Conservation (phyloP, 2,888 invertebrate species). For the Phrixothrix hirtus region DNA sequence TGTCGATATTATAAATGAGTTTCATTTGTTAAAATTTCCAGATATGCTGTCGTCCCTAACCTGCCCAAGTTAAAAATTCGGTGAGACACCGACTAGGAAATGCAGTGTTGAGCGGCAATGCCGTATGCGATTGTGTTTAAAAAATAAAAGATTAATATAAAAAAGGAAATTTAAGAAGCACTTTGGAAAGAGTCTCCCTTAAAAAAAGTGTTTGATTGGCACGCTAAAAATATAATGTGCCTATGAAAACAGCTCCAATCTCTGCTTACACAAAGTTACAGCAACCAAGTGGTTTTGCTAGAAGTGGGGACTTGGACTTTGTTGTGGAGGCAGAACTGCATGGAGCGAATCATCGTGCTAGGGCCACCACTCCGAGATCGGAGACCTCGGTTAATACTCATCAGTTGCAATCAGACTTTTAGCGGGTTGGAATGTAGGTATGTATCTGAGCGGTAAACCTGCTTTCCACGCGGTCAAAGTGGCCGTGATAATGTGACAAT, state of each 20-base stretch:
- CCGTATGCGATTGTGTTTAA: no score
- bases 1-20: no score
- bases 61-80: no score
- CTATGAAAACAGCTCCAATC: constrained; percentile 21
- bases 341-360: constrained; percentile 50
- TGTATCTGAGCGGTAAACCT: constrained; percentile 14
- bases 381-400: constrained; percentile 38
- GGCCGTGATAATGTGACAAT: constrained; percentile 43
- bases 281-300: constrained; percentile 17
- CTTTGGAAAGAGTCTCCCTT: no score
- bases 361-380: constrained; percentile 48
- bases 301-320: constrained; percentile 45
- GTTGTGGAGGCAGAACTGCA: constrained; percentile 50
- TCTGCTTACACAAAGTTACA: not conserved
- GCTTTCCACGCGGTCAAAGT: constrained; percentile 23
- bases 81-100: no score
- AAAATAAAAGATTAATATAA: no score
- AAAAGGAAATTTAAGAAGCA: no score
- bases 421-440: constrained; percentile 34
- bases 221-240: constrained; percentile 1
- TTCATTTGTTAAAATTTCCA: no score
- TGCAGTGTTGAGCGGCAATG: no score
- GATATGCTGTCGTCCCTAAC: no score
- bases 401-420: constrained; percentile 44
- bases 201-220: not conserved